Evolutionary conservation across 1,140 invertebrate species (phyloP), one percentile per base, ranked within the genome.

Genomic region (Ganaspis sp.): DNA sequence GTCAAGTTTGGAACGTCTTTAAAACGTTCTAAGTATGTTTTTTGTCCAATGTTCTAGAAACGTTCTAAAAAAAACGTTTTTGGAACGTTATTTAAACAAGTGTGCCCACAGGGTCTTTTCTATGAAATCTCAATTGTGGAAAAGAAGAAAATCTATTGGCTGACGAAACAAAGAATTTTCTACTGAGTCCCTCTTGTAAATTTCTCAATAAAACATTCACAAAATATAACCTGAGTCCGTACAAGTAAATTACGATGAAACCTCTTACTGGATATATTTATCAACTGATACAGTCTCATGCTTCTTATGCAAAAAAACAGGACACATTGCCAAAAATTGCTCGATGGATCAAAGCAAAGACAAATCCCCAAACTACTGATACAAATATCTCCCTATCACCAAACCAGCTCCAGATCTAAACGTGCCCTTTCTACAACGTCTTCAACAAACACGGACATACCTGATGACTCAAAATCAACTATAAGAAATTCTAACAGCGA

Each of bases 241-340:
- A 69, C 69, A 4, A 53, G 74, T 15, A 40, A 53, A 26, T 38
- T 73, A 53, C 29, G 6, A 75, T 29, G 29, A 34, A 2, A 34
- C 29, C 6, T 34, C 29, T 1, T 72, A 76, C 1, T 45, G 64
- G 4, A 53, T 37, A 29, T 40, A 64, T 21, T 69, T 38, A 15
- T 69, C 73, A 5, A 73, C 29, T 6, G 29, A 69, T 1, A 49
- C 12, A 1, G 54, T 70, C 12, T 38, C 45, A 1, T 12, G 12
- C 5, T 12, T 77, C 0, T 49, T 71, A 12, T 76, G 74, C 17
- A 70, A 71, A 70, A 71, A 64, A 29, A 19, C 45, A 40, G 74
- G 69, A 3, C 69, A 70, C 29, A 4, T 71, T 4, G 69, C 74
- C 11, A 76, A 71, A 69, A 26, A 76, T 11, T 75, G 74, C n/a